A percentile compares a stretch with the other conserved stretches of the same genome.
Conservation (phyloP, 1,140 invertebrate genomes). For the Drosophila pallidifrons region DNA sequence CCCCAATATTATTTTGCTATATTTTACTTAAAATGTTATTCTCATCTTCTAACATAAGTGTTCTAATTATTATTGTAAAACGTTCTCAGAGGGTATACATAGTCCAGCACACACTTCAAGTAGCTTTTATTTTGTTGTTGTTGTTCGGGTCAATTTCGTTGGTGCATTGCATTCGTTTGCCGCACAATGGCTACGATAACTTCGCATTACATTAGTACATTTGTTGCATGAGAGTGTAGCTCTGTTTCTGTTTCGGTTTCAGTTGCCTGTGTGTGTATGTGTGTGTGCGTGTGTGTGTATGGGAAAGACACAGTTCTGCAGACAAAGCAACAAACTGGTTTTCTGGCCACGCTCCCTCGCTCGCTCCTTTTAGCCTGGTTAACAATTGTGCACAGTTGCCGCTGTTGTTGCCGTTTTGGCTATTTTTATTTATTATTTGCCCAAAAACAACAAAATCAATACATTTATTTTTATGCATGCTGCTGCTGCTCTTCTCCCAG, state of each 20-base stretch:
- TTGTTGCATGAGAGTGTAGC: slow-evolving; percentile 18
- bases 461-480: slow-evolving; percentile 60
- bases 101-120: slow-evolving; percentile 7
- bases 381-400: slow-evolving; percentile 55
- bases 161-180: slow-evolving; percentile 75
- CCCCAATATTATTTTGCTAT: too few relatives aligned
- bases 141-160: slow-evolving; percentile 73
- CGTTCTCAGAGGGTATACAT: background rate
- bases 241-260: background rate
- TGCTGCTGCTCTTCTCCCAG: slow-evolving; percentile 23
- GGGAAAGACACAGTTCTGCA: slow-evolving; percentile 71
- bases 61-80: too few relatives aligned
- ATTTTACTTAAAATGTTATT: too few relatives aligned
- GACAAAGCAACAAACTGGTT: slow-evolving; percentile 72
- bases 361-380: slow-evolving; percentile 62
- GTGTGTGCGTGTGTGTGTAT: slow-evolving; percentile 48
- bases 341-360: slow-evolving; percentile 56
- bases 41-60: too few relatives aligned
- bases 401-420: slow-evolving; percentile 40
- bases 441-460: slow-evolving; percentile 72
- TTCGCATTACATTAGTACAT: slow-evolving; percentile 79
- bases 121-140: slow-evolving; percentile 6
- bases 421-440: slow-evolving; percentile 77
- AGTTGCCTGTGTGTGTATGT: background rate
- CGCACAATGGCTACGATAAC: slow-evolving; percentile 77